phyloP scores from a whole-genome alignment of 2,797 vertebrate genomes.

The Urosaurus nigricauda region DNA sequence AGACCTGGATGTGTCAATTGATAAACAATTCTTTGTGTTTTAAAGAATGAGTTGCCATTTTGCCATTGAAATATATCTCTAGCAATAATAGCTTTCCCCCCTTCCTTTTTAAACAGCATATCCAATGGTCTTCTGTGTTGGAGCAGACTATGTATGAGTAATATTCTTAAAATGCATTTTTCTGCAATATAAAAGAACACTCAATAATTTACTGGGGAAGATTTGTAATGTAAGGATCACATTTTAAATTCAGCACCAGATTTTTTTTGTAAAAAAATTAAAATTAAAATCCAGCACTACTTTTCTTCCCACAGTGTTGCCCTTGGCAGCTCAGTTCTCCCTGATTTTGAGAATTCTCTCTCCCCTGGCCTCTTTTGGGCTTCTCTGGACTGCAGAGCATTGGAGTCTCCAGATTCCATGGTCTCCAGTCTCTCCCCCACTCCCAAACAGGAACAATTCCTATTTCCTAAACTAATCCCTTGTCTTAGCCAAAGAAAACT shows the following conservation, averaged over 20 bases:
- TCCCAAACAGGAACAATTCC: constrained; percentile 44
- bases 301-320: constrained; percentile 53
- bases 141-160: constrained; percentile 31
- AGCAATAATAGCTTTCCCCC: constrained; percentile 13
- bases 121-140: constrained; percentile 41
- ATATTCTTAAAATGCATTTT: constrained; percentile 67
- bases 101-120: constrained; percentile 2
- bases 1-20: background rate
- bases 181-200: constrained; percentile 61
- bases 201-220: constrained; percentile 69
- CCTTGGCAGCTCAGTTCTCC: constrained; percentile 41
- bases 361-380: constrained; percentile 24
- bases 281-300: constrained; percentile 38
- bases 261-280: constrained; percentile 1
- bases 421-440: background rate
- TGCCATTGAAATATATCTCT: background rate
- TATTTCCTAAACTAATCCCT: constrained; percentile 70
- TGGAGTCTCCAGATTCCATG: background rate
- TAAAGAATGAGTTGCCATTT: background rate
- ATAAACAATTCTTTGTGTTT: background rate
- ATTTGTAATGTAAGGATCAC: constrained; percentile 67
- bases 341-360: constrained; percentile 31
- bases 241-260: constrained; percentile 58
- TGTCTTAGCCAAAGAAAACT: constrained; percentile 67
- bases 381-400: background rate